Conservation (phyloP, 1,140 invertebrate species). For the Anastrepha ludens region DNA sequence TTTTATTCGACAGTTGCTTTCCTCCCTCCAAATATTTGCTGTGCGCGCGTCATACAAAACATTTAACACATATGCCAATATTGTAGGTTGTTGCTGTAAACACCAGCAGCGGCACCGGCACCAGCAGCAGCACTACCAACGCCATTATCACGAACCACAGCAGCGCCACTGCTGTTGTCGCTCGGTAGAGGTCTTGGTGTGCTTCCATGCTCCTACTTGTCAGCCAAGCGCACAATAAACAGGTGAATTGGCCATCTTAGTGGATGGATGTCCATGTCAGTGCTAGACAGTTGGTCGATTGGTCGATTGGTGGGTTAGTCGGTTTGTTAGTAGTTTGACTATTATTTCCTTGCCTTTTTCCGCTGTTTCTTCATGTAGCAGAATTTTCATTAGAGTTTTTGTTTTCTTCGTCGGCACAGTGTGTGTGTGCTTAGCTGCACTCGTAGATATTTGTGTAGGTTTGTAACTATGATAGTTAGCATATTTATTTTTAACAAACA, state of each 20-base stretch:
- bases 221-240: neutral
- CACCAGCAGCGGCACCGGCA: neutral
- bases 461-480: too few relatives aligned
- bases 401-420: too few relatives aligned
- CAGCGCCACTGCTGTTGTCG: too few relatives aligned
- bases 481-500: too few relatives aligned
- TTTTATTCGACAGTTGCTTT: constrained; percentile 44
- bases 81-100: neutral
- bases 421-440: too few relatives aligned
- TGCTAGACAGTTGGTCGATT: neutral
- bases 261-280: neutral
- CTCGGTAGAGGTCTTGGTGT: neutral
- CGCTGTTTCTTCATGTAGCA: neutral
- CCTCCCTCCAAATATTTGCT: constrained; percentile 26
- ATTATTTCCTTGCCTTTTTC: neutral
- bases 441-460: too few relatives aligned
- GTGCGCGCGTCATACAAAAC: constrained; percentile 48
- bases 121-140: too few relatives aligned
- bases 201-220: neutral
- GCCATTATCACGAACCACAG: too few relatives aligned
- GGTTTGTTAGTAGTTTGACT: neutral
- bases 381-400: neutral
- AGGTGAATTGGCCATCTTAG: neutral
- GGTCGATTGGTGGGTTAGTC: neutral
- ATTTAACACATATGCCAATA: constrained; percentile 51